Conservation (phyloP, 2,888 invertebrate genomes). For the Noctua janthina region DNA sequence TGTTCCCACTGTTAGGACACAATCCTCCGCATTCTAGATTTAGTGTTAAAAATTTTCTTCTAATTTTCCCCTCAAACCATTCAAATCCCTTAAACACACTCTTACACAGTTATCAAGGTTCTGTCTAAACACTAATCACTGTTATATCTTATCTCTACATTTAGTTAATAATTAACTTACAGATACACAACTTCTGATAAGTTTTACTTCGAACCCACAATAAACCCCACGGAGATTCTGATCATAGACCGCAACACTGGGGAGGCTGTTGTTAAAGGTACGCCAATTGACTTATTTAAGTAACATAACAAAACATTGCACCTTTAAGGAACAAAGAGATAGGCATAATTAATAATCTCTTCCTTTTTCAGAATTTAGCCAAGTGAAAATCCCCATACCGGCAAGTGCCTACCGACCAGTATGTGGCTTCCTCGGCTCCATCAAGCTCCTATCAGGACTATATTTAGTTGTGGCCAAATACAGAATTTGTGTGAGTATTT, state of each 20-base stretch:
- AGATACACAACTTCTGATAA: slow-evolving; percentile 97
- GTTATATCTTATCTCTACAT: neutral
- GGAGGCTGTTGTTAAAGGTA: slow-evolving; percentile 93
- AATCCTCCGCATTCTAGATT: neutral
- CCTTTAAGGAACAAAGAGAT: no score
- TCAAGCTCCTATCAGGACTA: slow-evolving; percentile 95
- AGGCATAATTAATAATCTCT: no score
- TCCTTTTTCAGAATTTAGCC: slow-evolving; percentile 65
- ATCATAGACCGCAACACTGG: slow-evolving; percentile 96
- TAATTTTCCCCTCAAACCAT: neutral
- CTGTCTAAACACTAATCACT: neutral
- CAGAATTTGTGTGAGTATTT: slow-evolving; percentile 90
- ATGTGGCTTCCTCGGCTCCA: slow-evolving; percentile 96
- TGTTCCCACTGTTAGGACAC: neutral
- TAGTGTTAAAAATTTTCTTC: neutral
- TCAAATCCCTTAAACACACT: neutral
- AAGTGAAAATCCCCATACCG: slow-evolving; percentile 86
- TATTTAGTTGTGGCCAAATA: slow-evolving; percentile 97
- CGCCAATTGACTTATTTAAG: neutral
- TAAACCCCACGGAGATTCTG: slow-evolving; percentile 93
- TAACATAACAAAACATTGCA: neutral
- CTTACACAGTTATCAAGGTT: neutral
- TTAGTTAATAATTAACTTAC: slow-evolving; percentile 71
- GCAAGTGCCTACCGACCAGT: slow-evolving; percentile 91
- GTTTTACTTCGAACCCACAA: slow-evolving; percentile 96